phyloP scores from a whole-genome alignment of 2,888 invertebrate genomes.

The Meiosimyza decipiens region DNA sequence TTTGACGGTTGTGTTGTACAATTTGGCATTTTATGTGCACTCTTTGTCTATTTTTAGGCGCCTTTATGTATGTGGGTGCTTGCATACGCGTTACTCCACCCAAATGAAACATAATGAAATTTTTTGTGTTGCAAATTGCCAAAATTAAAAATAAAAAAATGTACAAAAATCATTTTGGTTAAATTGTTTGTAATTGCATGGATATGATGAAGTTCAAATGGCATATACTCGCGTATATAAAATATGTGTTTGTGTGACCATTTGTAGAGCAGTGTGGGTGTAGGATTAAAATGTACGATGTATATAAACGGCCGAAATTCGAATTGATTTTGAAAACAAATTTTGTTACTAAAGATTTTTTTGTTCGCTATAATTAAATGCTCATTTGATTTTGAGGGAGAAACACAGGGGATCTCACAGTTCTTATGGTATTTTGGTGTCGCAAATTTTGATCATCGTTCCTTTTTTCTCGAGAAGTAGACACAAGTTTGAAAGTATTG shows the following conservation, averaged over 20 bases:
- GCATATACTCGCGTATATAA: neutral
- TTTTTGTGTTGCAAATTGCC: conserved; percentile 45
- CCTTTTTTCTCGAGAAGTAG: too few relatives aligned
- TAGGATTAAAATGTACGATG: too few relatives aligned
- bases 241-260: neutral
- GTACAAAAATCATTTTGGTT: conserved; percentile 46
- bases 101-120: conserved; percentile 46
- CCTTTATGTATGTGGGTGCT: conserved; percentile 14
- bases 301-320: too few relatives aligned
- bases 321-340: too few relatives aligned
- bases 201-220: conserved; percentile 28
- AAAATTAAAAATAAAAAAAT: conserved; percentile 44
- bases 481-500: too few relatives aligned
- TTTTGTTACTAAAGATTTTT: too few relatives aligned
- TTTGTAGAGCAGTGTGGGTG: too few relatives aligned
- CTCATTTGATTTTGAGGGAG: too few relatives aligned
- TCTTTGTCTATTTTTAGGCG: conserved; percentile 37
- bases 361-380: too few relatives aligned
- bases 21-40: conserved; percentile 26
- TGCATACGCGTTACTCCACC: conserved; percentile 17
- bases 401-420: too few relatives aligned
- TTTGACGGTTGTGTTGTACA: conserved; percentile 26
- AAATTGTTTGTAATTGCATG: conserved; percentile 50
- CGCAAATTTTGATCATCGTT: too few relatives aligned
- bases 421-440: too few relatives aligned